Evolutionary conservation across 1,140 invertebrate species (phyloP), one percentile per base, ranked within the genome.

Genomic region (Proales similis): DNA sequence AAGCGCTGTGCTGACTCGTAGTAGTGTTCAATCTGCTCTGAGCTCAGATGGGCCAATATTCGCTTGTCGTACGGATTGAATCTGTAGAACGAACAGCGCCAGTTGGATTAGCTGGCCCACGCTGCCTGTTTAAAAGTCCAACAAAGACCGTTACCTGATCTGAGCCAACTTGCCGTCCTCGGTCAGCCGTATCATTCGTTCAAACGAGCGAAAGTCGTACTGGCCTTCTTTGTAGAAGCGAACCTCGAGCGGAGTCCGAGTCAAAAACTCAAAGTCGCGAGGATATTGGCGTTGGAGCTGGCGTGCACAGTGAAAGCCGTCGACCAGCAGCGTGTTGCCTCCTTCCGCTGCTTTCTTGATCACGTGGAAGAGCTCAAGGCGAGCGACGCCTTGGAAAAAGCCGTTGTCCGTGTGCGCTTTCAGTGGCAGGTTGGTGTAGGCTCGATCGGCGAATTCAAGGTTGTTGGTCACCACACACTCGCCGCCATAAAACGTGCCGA

Each of bases 11-110:
- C 74, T 32, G 80, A 79, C 14, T 75, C 70, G 68, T 86, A 86
- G 70, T 83, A 85, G n/a, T 71, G 65, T 3, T 70, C 64, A 62
- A 82, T 80, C 33, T 81, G 69, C 9, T 75, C 66, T 22, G 72
- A 70, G 1, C 71, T 71, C 0, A 79, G 49, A n/a, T 80, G 81
- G 51, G 78, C 74, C 60, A 83, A 1, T 19, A 81, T 70, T 0
- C 81, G 78, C 9, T 84, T 79, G 72, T 86, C 84, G 67, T 84
- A 83, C 2, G 83, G 75, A 70, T 86, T 86, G 66, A 81, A 83
- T 60, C 81, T 81, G 62, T 33, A 63, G 65, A 48, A 11, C n/a
- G n/a, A n/a, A n/a, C n/a, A n/a, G n/a, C n/a, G n/a, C n/a, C n/a
- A n/a, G n/a, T n/a, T n/a, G n/a, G n/a, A n/a, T n/a, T n/a, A n/a